These are phyloP conservation scores for Clinocottus analis DNA, from an alignment of 2,113 vertebrate species.

Conservation along the genomic window DNA sequence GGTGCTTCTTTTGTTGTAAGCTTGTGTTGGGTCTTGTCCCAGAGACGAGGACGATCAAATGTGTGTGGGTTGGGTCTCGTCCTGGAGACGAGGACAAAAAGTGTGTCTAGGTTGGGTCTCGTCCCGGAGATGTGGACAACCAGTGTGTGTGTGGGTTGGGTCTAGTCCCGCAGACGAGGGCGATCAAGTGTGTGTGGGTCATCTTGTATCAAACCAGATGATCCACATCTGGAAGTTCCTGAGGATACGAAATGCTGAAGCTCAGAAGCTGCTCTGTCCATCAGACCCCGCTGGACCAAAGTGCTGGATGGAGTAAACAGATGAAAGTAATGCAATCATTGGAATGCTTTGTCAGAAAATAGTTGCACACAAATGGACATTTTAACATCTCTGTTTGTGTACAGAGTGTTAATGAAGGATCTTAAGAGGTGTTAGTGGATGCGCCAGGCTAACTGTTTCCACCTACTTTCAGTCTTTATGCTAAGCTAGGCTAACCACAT, in stretches of 20 bases:
- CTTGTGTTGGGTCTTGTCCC: background rate
- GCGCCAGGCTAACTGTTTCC: too few relatives aligned
- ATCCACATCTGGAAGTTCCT: background rate
- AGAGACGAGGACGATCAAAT: background rate
- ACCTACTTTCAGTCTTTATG: background rate
- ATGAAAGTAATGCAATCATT: background rate
- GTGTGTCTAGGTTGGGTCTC: background rate
- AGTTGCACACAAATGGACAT: background rate
- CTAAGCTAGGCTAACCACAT: background rate
- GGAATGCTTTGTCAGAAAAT: background rate
- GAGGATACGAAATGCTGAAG: background rate
- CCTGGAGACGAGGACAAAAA: background rate
- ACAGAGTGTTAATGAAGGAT: background rate
- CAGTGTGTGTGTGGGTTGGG: too few relatives aligned
- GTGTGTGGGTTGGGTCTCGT: background rate
- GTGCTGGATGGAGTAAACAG: background rate
- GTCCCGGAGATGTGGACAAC: background rate
- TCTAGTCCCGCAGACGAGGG: background rate
- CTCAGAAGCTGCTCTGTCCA: background rate
- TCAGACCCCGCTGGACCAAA: background rate
- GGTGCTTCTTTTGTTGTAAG: slow-evolving; percentile 2
- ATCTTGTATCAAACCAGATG: background rate
- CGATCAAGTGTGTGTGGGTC: background rate
- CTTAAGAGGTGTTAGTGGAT: background rate
- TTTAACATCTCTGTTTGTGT: background rate